These are phyloP conservation scores for Telmatherina bonti DNA, from an alignment of 2,797 vertebrate species.

Conservation along the genomic window DNA sequence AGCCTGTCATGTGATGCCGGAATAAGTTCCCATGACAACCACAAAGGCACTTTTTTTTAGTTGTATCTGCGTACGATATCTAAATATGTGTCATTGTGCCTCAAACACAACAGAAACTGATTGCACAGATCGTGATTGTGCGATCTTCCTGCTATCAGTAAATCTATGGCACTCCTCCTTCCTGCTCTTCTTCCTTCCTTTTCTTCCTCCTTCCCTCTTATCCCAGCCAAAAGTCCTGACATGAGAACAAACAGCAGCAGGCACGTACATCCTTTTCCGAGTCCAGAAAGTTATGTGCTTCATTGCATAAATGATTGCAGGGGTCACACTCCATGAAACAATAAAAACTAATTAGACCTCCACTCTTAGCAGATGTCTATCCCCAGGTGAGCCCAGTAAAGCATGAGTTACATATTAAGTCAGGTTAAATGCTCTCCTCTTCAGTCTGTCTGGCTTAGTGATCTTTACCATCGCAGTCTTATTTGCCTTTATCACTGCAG, in stretches of 20 bases:
- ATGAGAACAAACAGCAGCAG: conserved; percentile 70
- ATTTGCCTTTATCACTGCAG: conserved; percentile 65
- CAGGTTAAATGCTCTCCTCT: conserved; percentile 28
- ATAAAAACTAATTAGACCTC: conserved; percentile 40
- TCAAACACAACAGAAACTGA: conserved; percentile 61
- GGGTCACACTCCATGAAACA: conserved; percentile 41
- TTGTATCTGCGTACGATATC: conserved; percentile 10
- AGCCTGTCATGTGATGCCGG: conserved; percentile 7
- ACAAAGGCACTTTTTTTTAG: conserved; percentile 2
- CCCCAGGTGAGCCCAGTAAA: conserved; percentile 56
- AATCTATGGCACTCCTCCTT: conserved; percentile 71
- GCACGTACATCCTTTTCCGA: conserved; percentile 59
- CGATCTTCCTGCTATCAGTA: conserved; percentile 71
- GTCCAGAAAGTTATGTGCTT: conserved; percentile 42
- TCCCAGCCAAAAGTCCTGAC: conserved; percentile 55
- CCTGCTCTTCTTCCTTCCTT: conserved; percentile 73
- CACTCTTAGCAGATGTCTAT: conserved; percentile 40
- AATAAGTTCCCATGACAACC: conserved; percentile 14
- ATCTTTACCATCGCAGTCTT: conserved; percentile 24
- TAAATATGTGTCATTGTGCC: conserved; percentile 26
- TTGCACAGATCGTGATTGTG: conserved; percentile 61
- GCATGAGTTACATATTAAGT: conserved; percentile 53
- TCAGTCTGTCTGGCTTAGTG: conserved; percentile 42
- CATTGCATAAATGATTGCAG: conserved; percentile 51
- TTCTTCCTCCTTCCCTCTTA: conserved; percentile 47